A percentile compares a stretch with the other conserved stretches of the same genome.
Evolutionary conservation across 2,113 vertebrate species (phyloP).

Genomic region (Zosterops borbonicus): DNA sequence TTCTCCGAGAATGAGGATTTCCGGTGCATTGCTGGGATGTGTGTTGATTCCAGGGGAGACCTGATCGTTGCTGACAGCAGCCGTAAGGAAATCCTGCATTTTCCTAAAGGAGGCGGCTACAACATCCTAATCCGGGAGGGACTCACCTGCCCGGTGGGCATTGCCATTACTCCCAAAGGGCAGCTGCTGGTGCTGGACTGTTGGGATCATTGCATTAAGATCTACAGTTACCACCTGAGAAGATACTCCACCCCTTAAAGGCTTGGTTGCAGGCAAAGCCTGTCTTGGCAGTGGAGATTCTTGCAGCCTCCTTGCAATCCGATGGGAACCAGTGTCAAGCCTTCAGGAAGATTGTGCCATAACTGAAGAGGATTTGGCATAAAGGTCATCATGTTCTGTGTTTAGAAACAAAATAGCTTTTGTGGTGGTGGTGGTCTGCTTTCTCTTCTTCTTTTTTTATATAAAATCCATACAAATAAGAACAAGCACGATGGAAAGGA

Average conservation of each 20-base stretch:
- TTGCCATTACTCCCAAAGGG: constrained; percentile 93
- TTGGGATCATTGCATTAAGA: constrained; percentile 98
- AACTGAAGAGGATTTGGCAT: neutral
- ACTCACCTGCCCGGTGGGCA: constrained; percentile 90
- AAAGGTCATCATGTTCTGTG: neutral
- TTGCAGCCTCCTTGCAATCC: neutral
- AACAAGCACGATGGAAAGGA: neutral
- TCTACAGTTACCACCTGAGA: constrained; percentile 91
- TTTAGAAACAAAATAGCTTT: constrained; percentile 53
- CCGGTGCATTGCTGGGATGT: constrained; percentile 98
- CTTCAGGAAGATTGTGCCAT: constrained; percentile 4
- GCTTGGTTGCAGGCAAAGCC: neutral
- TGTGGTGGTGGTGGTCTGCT: constrained; percentile 5
- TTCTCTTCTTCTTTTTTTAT: neutral
- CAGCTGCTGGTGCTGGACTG: constrained; percentile 95
- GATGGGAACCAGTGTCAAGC: neutral
- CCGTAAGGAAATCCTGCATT: constrained; percentile 93
- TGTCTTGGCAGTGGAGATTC: neutral
- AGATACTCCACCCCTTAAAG: constrained; percentile 80
- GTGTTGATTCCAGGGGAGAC: constrained; percentile 90
- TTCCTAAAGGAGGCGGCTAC: constrained; percentile 93
- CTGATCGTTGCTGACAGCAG: constrained; percentile 95
- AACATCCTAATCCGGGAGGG: constrained; percentile 91
- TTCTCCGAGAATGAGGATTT: constrained; percentile 96
- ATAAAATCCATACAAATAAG: neutral